Evolutionary conservation across 2,888 invertebrate species (phyloP).

Genomic region (Odontocerum albicorne): DNA sequence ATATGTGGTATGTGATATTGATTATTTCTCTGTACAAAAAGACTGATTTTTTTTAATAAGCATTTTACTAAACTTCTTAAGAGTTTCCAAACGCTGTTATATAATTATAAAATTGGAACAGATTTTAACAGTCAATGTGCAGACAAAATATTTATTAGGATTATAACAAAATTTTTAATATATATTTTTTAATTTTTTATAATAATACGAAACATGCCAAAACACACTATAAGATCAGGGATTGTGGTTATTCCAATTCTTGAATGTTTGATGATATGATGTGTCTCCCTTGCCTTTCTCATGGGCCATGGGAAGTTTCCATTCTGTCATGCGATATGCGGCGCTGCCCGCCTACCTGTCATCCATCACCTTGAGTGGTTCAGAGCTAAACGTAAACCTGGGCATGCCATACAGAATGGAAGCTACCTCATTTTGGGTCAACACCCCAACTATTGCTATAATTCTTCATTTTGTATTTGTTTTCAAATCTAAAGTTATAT

Average conservation of each 20-base stretch:
- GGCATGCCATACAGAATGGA: neutral
- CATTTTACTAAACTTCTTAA: conserved; percentile 35
- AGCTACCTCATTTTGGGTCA: neutral
- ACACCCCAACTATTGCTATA: neutral
- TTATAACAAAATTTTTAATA: conserved; percentile 31
- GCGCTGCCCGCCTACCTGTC: no score
- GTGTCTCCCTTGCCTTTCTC: conserved; percentile 49
- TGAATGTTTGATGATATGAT: conserved; percentile 35
- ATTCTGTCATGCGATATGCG: neutral
- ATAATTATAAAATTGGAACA: conserved; percentile 27
- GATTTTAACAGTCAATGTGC: conserved; percentile 33
- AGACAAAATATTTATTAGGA: conserved; percentile 33
- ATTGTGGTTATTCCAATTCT: conserved; percentile 33
- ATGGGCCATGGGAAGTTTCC: conserved; percentile 52
- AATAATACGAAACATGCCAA: conserved; percentile 36
- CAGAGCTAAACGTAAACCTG: no score
- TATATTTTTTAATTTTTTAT: conserved; percentile 28
- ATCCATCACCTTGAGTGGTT: no score
- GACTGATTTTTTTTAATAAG: conserved; percentile 62
- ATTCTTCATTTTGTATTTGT: neutral
- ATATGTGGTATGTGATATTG: conserved; percentile 35
- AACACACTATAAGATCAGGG: conserved; percentile 34
- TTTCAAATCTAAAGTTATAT: neutral
- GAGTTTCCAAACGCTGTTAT: conserved; percentile 34
- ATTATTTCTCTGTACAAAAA: conserved; percentile 59